Evolutionary conservation across 2,797 vertebrate genomes (phyloP).

Genomic region (Acanthiza pusilla): DNA sequence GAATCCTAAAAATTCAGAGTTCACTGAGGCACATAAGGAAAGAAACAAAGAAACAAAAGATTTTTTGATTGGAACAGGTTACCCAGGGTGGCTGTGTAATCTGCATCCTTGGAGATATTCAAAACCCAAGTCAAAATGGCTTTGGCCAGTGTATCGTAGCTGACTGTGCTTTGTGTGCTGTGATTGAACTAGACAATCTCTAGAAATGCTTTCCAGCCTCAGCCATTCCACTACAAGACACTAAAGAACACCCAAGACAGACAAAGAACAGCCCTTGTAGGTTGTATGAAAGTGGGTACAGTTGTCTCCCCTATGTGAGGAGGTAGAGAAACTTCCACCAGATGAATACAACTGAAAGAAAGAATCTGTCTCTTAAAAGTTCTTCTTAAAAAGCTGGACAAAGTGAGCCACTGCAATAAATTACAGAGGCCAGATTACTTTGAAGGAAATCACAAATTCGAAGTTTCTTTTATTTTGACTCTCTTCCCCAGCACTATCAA

Average conservation of each 20-base stretch:
- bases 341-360: neutral
- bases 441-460: neutral
- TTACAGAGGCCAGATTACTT: neutral
- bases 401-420: neutral
- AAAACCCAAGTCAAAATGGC: neutral
- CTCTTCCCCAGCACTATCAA: neutral
- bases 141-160: neutral
- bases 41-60: neutral
- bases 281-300: fast-evolving
- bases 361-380: neutral
- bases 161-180: neutral
- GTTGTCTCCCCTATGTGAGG: neutral
- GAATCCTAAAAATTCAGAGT: neutral
- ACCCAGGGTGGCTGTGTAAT: too few relatives aligned
- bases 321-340: neutral
- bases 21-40: neutral
- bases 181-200: neutral
- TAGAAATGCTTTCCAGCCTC: neutral
- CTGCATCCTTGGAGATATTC: neutral
- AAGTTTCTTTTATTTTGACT: neutral
- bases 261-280: neutral
- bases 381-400: neutral
- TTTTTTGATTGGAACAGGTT: neutral
- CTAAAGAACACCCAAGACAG: neutral
- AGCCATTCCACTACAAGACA: neutral